Base-by-base conservation (phyloP, 2,797 vertebrate species). In the Labroides dimidiatus region DNA sequence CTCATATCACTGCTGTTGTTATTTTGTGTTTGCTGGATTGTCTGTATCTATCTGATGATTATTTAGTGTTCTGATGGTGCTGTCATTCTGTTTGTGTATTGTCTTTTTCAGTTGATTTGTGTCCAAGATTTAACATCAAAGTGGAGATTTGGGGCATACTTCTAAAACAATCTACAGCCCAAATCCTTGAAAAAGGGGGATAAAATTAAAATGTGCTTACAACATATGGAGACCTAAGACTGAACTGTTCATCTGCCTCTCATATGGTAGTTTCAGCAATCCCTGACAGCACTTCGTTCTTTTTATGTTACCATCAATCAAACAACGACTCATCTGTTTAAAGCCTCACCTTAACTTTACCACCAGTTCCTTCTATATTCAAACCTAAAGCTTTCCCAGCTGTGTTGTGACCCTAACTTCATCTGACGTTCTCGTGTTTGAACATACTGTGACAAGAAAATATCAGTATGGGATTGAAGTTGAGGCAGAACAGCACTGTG, bases 211-310 rank as follows among this genome's bases (percentile, higher is more conserved):
- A 68, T 42, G 53, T 57, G 53, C 15, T 54, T 57, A 13, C 14
- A 53, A 42, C 23, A 63, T 47, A 56, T 11, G 43, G 42, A 61
- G 51, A 37, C 68, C 64, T 73, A 2, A 20, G 49, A 51, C 24
- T 87, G 53, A 81, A 77, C 82, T 49, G 33, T 53, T 79, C 54
- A 72, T 53, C 69, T 72, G 47, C 50, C 58, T 45, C 41, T 72
- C 72, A 69, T 69, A 65, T 36, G 36, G 1, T 16, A 17, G 12
- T 49, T 47, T 54, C 23, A 51, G 19, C 58, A 30, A 24, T 54
- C 27, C 73, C 82, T 71, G 63, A 30, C 67, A 60, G 39, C 57
- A 44, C 23, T 45, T 69, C 72, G 49, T 75, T 62, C 30, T 64
- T 66, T 24, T 53, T 43, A 72, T 36, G n/a, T 73, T 37, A 57